These are phyloP conservation scores for Pocillopora damicornis DNA, from an alignment of 64 coral and sea anemone species.

Conservation along the genomic window DNA sequence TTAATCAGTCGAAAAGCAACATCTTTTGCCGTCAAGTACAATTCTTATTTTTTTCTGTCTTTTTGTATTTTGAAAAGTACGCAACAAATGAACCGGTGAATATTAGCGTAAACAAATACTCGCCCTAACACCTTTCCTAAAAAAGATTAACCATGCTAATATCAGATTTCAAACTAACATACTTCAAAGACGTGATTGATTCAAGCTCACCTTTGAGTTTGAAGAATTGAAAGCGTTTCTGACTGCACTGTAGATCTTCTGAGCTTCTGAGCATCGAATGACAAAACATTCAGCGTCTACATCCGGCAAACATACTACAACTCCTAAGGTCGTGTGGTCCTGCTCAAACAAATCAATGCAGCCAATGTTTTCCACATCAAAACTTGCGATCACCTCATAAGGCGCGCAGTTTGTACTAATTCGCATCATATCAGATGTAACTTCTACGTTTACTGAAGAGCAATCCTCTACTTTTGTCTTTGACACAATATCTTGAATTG, in stretches of 20 bases:
- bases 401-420: constrained; percentile 88
- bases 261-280: constrained; percentile 51
- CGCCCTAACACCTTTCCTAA: neutral
- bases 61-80: too few relatives aligned
- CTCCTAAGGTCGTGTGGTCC: constrained; percentile 42
- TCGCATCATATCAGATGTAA: constrained; percentile 75
- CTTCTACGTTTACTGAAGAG: constrained; percentile 73
- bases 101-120: neutral
- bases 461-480: constrained; percentile 53
- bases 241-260: constrained; percentile 49
- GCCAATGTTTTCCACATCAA: constrained; percentile 70
- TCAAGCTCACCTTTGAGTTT: constrained; percentile 30
- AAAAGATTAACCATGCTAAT: neutral
- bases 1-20: neutral
- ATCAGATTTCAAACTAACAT: neutral
- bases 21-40: neutral
- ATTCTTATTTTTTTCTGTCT: neutral
- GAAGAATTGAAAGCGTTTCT: constrained; percentile 72
- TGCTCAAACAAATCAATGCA: constrained; percentile 70
- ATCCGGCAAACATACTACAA: constrained; percentile 40
- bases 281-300: constrained; percentile 62
- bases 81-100: neutral
- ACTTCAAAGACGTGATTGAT: neutral
- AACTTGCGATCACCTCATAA: constrained; percentile 86
- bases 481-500: constrained; percentile 62